phyloP scores from a whole-genome alignment of 2,888 invertebrate species.

The Drosophila ezoana region DNA sequence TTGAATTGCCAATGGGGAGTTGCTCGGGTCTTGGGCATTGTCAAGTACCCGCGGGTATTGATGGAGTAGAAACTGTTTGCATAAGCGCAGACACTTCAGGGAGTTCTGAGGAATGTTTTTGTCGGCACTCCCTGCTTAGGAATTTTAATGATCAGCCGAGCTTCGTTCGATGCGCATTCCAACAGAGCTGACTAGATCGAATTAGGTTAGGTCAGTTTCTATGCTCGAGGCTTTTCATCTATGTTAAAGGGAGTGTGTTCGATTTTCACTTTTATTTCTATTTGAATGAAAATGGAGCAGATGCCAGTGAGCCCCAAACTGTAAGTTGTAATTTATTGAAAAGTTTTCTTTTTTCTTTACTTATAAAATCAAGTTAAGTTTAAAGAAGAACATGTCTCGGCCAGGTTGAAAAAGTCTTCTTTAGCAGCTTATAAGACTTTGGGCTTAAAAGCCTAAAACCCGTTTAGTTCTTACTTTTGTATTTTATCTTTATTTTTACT shows the following conservation, averaged over 20 bases:
- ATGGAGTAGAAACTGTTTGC: conserved; percentile 33
- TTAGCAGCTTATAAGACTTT: conserved; percentile 11
- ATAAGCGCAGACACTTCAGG: conserved; percentile 32
- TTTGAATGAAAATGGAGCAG: conserved; percentile 4
- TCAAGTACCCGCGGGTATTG: conserved; percentile 55
- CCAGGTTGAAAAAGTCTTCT: conserved; percentile 20
- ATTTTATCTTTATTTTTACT: conserved; percentile 35
- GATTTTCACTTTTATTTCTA: conserved; percentile 29
- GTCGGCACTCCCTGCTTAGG: conserved; percentile 42
- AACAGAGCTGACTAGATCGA: neutral
- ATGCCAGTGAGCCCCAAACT: neutral
- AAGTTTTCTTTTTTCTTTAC: conserved; percentile 11
- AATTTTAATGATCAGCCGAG: conserved; percentile 41
- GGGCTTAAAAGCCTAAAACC: conserved; percentile 52
- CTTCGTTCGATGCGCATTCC: conserved; percentile 5
- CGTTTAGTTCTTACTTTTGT: conserved; percentile 44
- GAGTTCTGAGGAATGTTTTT: conserved; percentile 49
- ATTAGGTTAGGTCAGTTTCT: conserved; percentile 53
- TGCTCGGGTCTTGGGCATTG: conserved; percentile 34
- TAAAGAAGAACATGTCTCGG: conserved; percentile 2
- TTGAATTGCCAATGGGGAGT: conserved; percentile 39
- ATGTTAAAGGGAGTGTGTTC: too few species aligned
- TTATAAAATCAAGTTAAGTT: neutral
- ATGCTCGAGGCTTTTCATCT: neutral
- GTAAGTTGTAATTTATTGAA: neutral